Evolutionary conservation across 2,888 invertebrate species (phyloP).

Genomic region (Crossocerus cetratus): DNA sequence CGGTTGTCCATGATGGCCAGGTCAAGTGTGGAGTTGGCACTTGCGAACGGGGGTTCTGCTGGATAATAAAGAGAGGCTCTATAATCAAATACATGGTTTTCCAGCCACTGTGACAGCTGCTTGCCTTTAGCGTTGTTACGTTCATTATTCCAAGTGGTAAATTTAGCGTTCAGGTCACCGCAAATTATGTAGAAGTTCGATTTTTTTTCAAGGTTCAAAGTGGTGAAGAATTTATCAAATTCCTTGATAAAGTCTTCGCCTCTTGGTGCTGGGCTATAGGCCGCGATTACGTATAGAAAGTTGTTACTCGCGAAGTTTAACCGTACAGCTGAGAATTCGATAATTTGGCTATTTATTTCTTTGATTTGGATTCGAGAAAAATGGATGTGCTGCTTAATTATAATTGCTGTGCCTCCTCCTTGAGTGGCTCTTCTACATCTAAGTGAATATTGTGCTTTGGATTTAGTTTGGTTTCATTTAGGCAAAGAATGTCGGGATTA

Average conservation of each 20-base stretch:
- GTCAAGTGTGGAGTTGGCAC: neutral
- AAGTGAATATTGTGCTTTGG: too few relatives aligned
- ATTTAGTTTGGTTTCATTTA: too few relatives aligned
- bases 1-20: neutral
- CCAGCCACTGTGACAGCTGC: neutral
- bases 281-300: neutral
- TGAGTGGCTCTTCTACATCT: too few relatives aligned
- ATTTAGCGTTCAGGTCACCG: neutral
- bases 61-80: neutral
- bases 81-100: neutral
- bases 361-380: too few relatives aligned
- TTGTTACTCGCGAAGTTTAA: neutral
- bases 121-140: neutral
- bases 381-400: too few relatives aligned
- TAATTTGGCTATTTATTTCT: too few relatives aligned
- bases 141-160: neutral
- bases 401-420: too few relatives aligned
- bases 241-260: neutral
- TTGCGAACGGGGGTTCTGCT: neutral
- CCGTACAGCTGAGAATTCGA: neutral
- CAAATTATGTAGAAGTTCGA: neutral
- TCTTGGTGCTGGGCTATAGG: neutral
- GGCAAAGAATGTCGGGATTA: too few relatives aligned
- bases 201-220: neutral
- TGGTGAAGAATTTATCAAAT: neutral